A percentile compares a stretch with the other conserved stretches of the same genome.
Evolutionary conservation across 2,113 vertebrate species (phyloP).

Genomic region (Cervus canadensis): DNA sequence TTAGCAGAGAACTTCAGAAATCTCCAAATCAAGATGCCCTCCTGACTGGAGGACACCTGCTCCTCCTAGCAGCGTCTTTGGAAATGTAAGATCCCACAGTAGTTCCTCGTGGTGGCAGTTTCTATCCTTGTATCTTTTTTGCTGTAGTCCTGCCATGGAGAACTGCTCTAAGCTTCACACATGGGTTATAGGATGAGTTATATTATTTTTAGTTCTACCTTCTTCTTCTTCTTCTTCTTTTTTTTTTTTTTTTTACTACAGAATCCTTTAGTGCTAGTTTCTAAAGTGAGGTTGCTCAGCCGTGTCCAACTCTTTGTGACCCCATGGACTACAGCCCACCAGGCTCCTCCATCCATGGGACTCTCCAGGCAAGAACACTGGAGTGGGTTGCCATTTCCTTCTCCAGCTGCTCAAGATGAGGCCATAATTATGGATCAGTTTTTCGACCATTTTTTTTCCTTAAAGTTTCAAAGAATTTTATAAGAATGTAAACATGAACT

Average conservation of each 20-base stretch:
- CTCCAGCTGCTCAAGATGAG: background rate
- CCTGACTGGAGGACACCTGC: background rate
- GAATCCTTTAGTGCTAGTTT: background rate
- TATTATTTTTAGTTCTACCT: background rate
- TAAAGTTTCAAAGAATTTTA: background rate
- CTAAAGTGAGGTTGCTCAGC: background rate
- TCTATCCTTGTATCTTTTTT: background rate
- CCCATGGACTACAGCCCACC: background rate
- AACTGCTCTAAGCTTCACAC: background rate
- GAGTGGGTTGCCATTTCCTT: background rate
- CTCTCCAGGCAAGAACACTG: background rate
- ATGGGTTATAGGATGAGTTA: background rate
- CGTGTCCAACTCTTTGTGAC: background rate
- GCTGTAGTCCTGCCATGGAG: background rate
- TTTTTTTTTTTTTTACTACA: background rate
- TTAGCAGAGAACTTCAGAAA: background rate
- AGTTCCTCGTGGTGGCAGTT: background rate
- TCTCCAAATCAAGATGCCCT: background rate
- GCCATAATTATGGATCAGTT: background rate
- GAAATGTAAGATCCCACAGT: background rate
- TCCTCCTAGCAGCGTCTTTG: background rate
- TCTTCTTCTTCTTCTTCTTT: too few species aligned
- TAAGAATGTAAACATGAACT: background rate
- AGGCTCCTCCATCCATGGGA: background rate
- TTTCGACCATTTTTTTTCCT: background rate